phyloP scores from a whole-genome alignment of 2,888 invertebrate species.

The Drosophila emarginata region DNA sequence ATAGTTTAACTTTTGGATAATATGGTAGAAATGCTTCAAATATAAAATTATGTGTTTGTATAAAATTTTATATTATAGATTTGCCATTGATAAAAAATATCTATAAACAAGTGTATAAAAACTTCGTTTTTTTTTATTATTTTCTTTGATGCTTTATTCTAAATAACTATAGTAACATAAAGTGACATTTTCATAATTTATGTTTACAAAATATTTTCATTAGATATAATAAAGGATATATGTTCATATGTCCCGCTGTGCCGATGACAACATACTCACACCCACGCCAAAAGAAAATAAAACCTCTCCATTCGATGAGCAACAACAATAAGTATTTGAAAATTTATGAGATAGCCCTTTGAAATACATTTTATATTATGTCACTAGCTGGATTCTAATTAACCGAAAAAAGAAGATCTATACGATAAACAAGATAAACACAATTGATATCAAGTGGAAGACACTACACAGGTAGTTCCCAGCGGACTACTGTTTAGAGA shows the following conservation, averaged over 20 bases:
- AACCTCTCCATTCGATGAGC: background rate
- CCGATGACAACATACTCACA: constrained; percentile 44
- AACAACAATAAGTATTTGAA: constrained; percentile 2
- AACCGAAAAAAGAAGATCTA: constrained; percentile 59
- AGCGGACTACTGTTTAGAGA: constrained; percentile 35
- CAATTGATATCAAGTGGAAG: constrained; percentile 19
- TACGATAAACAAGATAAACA: constrained; percentile 17
- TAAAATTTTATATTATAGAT: too few species aligned
- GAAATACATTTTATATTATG: constrained; percentile 13
- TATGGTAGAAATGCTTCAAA: too few species aligned
- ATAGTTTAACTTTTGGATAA: too few species aligned
- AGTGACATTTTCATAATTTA: constrained; percentile 62
- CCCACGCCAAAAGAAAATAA: too few species aligned
- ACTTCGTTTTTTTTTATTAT: background rate
- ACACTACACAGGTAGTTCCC: constrained; percentile 33
- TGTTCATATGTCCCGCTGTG: constrained; percentile 38
- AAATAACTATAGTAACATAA: constrained; percentile 19
- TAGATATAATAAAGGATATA: constrained; percentile 26
- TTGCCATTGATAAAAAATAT: too few species aligned
- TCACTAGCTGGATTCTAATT: constrained; percentile 58
- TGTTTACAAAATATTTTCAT: constrained; percentile 69
- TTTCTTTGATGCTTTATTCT: constrained; percentile 3
- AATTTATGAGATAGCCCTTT: constrained; percentile 31
- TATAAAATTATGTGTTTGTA: too few species aligned
- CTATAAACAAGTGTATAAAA: background rate